Conservation (phyloP, 64 coral and sea anemone species). For the Cladopsammia gracilis region DNA sequence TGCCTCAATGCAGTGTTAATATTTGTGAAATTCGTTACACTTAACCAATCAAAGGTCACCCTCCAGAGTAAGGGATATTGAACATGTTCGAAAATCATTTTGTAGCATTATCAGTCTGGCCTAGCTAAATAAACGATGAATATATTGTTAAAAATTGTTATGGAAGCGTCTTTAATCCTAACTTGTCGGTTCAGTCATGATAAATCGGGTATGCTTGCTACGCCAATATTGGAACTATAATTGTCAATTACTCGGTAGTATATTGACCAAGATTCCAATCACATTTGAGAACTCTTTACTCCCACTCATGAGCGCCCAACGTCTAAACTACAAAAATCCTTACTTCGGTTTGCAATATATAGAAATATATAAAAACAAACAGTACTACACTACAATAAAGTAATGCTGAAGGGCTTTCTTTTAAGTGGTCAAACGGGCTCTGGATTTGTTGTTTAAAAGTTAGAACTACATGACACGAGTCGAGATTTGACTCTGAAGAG, state of each 20-base stretch:
- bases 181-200: not conserved
- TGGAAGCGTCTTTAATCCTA: not conserved
- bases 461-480: not conserved
- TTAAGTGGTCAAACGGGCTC: not conserved
- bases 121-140: not conserved
- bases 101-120: not conserved
- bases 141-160: not conserved
- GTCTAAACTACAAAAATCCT: not conserved
- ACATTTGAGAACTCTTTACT: not conserved
- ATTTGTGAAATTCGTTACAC: conserved; percentile 23
- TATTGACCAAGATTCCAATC: conserved; percentile 10
- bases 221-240: not conserved
- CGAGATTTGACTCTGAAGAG: not conserved
- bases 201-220: not conserved
- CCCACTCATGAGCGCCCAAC: not conserved
- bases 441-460: not conserved
- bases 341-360: not conserved
- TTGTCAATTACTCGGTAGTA: not conserved
- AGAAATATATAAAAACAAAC: not conserved
- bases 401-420: not conserved
- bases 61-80: not conserved
- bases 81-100: not conserved
- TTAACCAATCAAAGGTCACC: not conserved
- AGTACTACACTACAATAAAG: not conserved
- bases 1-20: not conserved